Conservation (phyloP, 2,888 invertebrate genomes). For the Octonoba sinensis region DNA sequence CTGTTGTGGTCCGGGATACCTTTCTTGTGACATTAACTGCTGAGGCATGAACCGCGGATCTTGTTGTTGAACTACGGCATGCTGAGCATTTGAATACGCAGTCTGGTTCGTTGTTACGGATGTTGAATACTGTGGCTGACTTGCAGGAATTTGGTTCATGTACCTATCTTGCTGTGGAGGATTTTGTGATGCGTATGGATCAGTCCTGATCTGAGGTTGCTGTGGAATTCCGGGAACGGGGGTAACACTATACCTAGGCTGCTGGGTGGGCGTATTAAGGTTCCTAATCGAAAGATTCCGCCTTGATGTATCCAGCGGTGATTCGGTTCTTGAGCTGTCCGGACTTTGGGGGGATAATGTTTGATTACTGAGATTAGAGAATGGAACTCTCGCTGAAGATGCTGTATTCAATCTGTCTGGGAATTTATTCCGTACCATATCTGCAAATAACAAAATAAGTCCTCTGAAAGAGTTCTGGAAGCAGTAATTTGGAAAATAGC, state of each 20-base stretch:
- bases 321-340: conserved; percentile 35
- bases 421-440: conserved; percentile 48
- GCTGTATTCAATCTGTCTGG: conserved; percentile 38
- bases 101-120: conserved; percentile 20
- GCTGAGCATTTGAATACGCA: conserved; percentile 19
- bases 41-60: conserved; percentile 38
- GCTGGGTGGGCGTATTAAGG: conserved; percentile 9
- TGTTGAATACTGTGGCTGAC: conserved; percentile 28
- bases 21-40: conserved; percentile 30
- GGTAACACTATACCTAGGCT: conserved; percentile 8
- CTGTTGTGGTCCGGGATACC: conserved; percentile 22
- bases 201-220: neutral
- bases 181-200: conserved; percentile 2
- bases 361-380: conserved; percentile 57
- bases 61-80: conserved; percentile 14
- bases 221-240: neutral
- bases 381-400: conserved; percentile 36
- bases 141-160: conserved; percentile 4
- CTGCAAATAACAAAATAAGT: neutral
- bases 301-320: conserved; percentile 23
- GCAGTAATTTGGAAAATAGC: neutral
- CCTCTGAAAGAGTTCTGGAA: no score
- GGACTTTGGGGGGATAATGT: conserved; percentile 34
- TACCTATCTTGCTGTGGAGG: conserved; percentile 35
- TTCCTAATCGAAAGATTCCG: conserved; percentile 23